Base-by-base conservation (phyloP, 92 coral and sea anemone species). In the Paragorgia papillata region DNA sequence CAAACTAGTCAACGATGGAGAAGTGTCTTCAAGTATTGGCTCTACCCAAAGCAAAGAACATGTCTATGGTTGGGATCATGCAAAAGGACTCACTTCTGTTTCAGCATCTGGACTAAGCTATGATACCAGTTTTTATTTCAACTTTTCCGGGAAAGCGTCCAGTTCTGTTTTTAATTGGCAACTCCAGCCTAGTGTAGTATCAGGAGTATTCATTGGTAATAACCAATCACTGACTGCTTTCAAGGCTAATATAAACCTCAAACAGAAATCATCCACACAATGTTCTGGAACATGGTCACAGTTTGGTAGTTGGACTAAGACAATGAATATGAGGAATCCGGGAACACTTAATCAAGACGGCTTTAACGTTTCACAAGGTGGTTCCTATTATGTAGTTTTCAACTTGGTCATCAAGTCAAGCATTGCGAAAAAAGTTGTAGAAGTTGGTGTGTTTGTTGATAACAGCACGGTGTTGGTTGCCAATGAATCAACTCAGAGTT, bases 91-190 rank as follows among this genome's bases (percentile, higher is more conserved):
- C 0, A 19, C 46, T 24, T 33, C 71, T 64, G 26, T 64, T 18
- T 35, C 21, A 7, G 50, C 50, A 18, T 64, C 71, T 20, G 50
- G 19, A 34, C 9, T 64, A 24, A 64, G 29, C 10, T 33, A 14
- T n/a, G 50, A 64, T 24, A 24, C 9, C 51, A 1, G 37, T n/a
- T 64, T 34, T 28, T 34, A 64, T 37, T 64, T 33, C 24, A 64
- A 64, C 37, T 13, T 64, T 20, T 64, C 71, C 0, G 71, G 50
- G 46, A 31, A 34, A 64, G 71, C 71, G 18, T 64, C 29, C 10
- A 27, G 18, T 17, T 35, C 53, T 18, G 71, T 35, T 27, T 20
- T 64, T 7, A 64, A 64, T 3, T 64, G 53, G 50, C 13, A 64
- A 40, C 25, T 31, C 2, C 50, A 64, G 25, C 2, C 12, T 1